Percentiles rank a stretch among this genome's conserved stretches.
Conservation (phyloP, 2,797 vertebrate genomes). For the Chelonia mydas region DNA sequence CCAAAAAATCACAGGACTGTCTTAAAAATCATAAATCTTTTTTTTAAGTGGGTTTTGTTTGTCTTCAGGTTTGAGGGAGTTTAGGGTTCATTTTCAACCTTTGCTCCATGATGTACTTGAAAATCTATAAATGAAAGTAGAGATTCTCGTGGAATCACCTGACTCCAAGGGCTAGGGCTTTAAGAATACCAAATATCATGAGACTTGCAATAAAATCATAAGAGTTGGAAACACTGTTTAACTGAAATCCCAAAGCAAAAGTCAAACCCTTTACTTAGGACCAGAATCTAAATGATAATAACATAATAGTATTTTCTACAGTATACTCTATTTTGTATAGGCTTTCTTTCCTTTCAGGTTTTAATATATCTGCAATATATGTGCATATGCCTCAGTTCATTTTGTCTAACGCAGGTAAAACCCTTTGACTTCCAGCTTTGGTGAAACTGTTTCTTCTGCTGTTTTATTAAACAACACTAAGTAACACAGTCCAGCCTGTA, state of each 20-base stretch:
- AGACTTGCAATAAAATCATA: not conserved
- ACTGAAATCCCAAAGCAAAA: not conserved
- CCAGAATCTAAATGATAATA: not conserved
- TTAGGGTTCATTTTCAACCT: not conserved
- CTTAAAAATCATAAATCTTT: accelerated
- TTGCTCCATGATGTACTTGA: not conserved
- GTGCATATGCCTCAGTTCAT: not conserved
- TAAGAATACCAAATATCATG: not conserved
- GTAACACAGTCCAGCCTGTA: not conserved
- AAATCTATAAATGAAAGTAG: too few species aligned
- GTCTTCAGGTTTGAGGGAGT: not conserved
- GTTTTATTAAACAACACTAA: not conserved
- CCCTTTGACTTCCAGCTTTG: not conserved
- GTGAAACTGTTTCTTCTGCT: not conserved
- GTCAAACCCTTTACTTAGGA: not conserved
- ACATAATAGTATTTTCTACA: not conserved
- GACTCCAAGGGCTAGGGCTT: accelerated
- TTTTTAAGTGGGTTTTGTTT: accelerated
- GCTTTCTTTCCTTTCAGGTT: not conserved
- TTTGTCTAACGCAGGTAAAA: not conserved
- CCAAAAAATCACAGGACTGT: not conserved
- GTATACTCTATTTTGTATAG: not conserved
- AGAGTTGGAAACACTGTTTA: not conserved
- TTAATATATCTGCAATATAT: accelerated
- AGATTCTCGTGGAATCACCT: not conserved